Evolutionary conservation across 2,888 invertebrate species (phyloP), one percentile per base, ranked within the genome.

Genomic region (Sycophila texana): DNA sequence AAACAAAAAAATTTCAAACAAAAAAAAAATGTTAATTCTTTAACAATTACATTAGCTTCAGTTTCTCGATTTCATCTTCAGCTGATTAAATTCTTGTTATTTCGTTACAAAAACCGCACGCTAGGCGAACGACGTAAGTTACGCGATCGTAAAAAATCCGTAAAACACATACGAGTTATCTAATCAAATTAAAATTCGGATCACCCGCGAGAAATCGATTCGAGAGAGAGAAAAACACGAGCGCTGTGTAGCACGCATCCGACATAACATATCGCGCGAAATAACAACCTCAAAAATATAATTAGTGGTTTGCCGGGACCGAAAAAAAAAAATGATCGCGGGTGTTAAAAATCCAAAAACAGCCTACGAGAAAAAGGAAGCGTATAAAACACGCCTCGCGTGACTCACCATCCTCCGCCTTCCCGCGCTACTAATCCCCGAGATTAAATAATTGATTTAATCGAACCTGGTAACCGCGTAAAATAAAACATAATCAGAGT

Each of bases 341-440:
- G 39, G 7, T 1, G n/a, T 39, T 39, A 39, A 39, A 39, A 39
- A 7, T 39, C 39, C 39, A 39, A 39, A 39, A 39, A 10, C 39
- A 7, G 10, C 26, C 1, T 39, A 39, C 53, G 14, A 30, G 22
- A 61, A 65, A 74, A 65, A 55, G 55, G 30, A 18, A 20, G 39
- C 16, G 22, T 13, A 1, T 18, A 58, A 4, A 20, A 60, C 13
- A 22, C 47, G 77, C 58, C 22, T 20, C 61, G 26, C 22, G 26
- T 79, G 74, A 79, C 63, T 79, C 74, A 79, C 70, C 63, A 57
- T 18, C 55, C 61, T 63, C 10, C n/a, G n/a, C 47, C 68, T 74
- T 63, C 20, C 63, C 30, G 65, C 71, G 53, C 55, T 7, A 16
- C 30, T 68, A 60, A 61, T 75, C 67, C 75, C 67, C 39, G 75